A percentile compares a stretch with the other conserved stretches of the same genome.
These are phyloP conservation scores for Nasonia oneida DNA, from an alignment of 2,888 invertebrate genomes.

Conservation along the genomic window DNA sequence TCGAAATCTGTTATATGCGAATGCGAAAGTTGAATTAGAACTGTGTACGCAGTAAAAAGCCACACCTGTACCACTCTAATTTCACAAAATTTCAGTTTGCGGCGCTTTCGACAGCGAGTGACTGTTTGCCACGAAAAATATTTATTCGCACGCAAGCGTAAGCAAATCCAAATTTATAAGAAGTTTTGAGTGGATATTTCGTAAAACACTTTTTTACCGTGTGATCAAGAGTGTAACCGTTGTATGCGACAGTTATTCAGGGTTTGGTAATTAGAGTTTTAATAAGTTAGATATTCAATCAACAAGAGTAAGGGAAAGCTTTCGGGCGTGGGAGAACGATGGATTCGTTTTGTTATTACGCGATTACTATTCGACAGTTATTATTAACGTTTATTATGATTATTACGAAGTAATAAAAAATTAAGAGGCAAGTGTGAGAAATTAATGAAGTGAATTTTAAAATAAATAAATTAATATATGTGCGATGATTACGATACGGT, in stretches of 20 bases:
- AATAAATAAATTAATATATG: slow-evolving; percentile 64
- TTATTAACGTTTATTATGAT: slow-evolving; percentile 65
- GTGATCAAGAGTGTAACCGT: slow-evolving; percentile 47
- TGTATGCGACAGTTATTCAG: slow-evolving; percentile 52
- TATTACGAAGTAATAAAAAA: slow-evolving; percentile 58
- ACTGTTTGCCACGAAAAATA: slow-evolving; percentile 19
- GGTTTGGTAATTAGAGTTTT: slow-evolving; percentile 56
- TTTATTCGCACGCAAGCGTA: slow-evolving; percentile 8
- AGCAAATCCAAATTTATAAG: slow-evolving; percentile 35
- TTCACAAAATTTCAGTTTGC: slow-evolving; percentile 41
- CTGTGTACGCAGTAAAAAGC: slow-evolving; percentile 39
- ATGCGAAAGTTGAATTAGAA: slow-evolving; percentile 25
- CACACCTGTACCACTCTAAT: slow-evolving; percentile 46
- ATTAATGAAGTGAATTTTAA: slow-evolving; percentile 52
- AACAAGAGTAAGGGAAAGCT: slow-evolving; percentile 16
- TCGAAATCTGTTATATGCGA: slow-evolving; percentile 26
- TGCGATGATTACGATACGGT: slow-evolving; percentile 71
- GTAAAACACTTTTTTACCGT: slow-evolving; percentile 58
- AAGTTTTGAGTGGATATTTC: slow-evolving; percentile 48
- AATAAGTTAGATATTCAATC: slow-evolving; percentile 56
- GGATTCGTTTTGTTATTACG: slow-evolving; percentile 60
- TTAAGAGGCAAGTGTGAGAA: slow-evolving; percentile 43
- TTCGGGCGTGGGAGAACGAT: slow-evolving; percentile 42
- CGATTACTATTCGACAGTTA: slow-evolving; percentile 64
- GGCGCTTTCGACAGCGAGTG: neutral